Percentiles rank a stretch among this genome's conserved stretches.
Conservation (phyloP, 2,797 vertebrate species). For the Vespertilio murinus region DNA sequence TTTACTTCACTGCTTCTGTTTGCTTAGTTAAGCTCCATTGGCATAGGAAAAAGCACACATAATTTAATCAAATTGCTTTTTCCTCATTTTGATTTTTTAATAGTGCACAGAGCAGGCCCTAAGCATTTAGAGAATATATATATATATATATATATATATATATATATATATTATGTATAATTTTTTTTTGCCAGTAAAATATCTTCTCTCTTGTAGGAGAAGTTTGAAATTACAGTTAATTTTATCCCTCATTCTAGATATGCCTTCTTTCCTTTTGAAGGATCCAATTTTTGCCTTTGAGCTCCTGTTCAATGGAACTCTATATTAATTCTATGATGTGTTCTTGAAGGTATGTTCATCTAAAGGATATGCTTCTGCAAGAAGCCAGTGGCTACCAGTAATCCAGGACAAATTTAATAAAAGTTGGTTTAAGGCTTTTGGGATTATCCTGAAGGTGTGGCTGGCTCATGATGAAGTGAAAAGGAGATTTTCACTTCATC, state of each 20-base stretch:
- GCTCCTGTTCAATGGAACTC: background rate
- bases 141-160: no score
- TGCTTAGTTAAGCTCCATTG: slow-evolving; percentile 85
- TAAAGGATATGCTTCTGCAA: background rate
- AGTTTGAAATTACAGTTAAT: slow-evolving; percentile 58
- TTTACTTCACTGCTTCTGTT: slow-evolving; percentile 86
- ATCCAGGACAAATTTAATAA: background rate
- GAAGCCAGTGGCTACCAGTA: background rate
- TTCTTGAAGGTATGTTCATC: background rate
- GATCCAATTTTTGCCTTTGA: background rate
- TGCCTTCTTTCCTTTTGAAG: background rate
- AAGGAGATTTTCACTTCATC: background rate
- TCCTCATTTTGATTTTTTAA: slow-evolving; percentile 86
- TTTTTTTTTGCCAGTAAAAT: slow-evolving; percentile 71
- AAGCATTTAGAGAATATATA: slow-evolving; percentile 70
- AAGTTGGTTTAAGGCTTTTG: background rate
- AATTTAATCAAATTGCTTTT: slow-evolving; percentile 87
- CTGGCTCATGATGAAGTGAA: background rate
- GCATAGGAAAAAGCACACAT: slow-evolving; percentile 82
- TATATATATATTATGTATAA: no score
- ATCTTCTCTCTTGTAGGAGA: slow-evolving; percentile 39
- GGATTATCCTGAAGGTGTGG: background rate
- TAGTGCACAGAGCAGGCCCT: slow-evolving; percentile 76
- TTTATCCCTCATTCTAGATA: background rate
- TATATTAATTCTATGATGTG: background rate